Conservation (phyloP, 92 coral and sea anemone species). For the Micromussa lordhowensis region DNA sequence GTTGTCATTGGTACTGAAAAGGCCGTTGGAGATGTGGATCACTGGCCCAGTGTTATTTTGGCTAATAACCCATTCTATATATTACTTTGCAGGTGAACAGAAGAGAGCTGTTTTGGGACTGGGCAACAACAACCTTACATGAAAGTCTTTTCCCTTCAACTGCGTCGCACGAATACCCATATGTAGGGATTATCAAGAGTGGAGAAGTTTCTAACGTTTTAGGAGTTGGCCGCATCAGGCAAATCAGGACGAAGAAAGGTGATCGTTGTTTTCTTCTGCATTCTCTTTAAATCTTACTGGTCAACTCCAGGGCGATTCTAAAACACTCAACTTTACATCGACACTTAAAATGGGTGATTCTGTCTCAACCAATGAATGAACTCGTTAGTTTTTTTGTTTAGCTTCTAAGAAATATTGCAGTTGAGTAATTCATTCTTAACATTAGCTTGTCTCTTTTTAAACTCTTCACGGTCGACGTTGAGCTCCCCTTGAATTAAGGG, state of each 20-base stretch:
- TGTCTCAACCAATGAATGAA: neutral
- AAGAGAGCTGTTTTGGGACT: slow-evolving; percentile 61
- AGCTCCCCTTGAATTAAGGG: no score
- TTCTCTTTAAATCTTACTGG: neutral
- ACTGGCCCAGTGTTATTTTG: neutral
- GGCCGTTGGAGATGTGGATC: neutral
- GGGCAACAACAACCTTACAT: slow-evolving; percentile 64
- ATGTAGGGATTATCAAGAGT: slow-evolving; percentile 70
- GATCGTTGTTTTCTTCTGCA: slow-evolving; percentile 3
- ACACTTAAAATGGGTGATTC: neutral
- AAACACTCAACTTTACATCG: neutral
- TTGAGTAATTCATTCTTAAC: no score
- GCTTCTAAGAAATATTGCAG: no score
- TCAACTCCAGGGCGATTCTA: neutral
- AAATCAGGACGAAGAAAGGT: slow-evolving; percentile 85
- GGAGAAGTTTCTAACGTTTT: slow-evolving; percentile 66
- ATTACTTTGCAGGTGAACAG: slow-evolving; percentile 48
- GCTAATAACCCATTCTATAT: neutral
- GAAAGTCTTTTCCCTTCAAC: slow-evolving; percentile 82
- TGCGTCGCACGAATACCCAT: slow-evolving; percentile 64
- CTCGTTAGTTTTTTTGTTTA: neutral
- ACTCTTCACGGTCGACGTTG: no score
- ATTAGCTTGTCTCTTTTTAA: no score
- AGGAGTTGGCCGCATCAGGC: slow-evolving; percentile 90
- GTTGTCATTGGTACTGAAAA: no score